These are phyloP conservation scores for Melipona beecheii DNA, from an alignment of 2,888 invertebrate genomes.

Conservation along the genomic window DNA sequence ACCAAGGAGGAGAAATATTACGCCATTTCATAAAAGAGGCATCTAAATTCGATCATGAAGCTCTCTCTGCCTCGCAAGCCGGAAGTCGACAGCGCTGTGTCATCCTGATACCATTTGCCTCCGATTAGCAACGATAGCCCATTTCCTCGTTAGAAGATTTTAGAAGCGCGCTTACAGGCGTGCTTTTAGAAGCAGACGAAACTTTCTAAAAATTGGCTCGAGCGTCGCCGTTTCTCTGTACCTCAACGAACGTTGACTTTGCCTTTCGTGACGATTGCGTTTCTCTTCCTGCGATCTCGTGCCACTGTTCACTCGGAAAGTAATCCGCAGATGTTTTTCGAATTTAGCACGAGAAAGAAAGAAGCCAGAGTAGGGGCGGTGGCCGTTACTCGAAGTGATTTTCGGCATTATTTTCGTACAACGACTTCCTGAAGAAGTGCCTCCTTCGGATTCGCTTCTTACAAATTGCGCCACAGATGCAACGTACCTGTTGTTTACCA, in stretches of 20 bases:
- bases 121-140: slow-evolving; percentile 62
- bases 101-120: slow-evolving; percentile 63
- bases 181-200: neutral
- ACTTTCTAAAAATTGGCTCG: neutral
- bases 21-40: slow-evolving; percentile 32
- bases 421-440: slow-evolving; percentile 56
- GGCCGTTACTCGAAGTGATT: slow-evolving; percentile 56
- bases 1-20: slow-evolving; percentile 23
- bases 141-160: slow-evolving; percentile 54
- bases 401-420: slow-evolving; percentile 67
- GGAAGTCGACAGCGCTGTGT: slow-evolving; percentile 61
- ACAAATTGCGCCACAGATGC: slow-evolving; percentile 80
- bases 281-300: neutral
- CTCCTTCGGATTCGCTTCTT: slow-evolving; percentile 67
- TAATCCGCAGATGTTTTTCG: slow-evolving; percentile 3
- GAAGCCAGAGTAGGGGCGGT: slow-evolving; percentile 18
- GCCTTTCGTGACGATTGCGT: neutral
- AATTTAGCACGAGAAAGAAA: slow-evolving; percentile 3
- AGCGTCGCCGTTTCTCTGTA: neutral
- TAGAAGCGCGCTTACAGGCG: neutral
- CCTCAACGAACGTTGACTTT: neutral
- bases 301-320: neutral
- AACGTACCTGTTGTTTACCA: slow-evolving; percentile 84
- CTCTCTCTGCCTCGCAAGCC: slow-evolving; percentile 40
- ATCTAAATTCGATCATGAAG: slow-evolving; percentile 31